Conservation (phyloP, 2,797 vertebrate species). For the Gastrophryne carolinensis region DNA sequence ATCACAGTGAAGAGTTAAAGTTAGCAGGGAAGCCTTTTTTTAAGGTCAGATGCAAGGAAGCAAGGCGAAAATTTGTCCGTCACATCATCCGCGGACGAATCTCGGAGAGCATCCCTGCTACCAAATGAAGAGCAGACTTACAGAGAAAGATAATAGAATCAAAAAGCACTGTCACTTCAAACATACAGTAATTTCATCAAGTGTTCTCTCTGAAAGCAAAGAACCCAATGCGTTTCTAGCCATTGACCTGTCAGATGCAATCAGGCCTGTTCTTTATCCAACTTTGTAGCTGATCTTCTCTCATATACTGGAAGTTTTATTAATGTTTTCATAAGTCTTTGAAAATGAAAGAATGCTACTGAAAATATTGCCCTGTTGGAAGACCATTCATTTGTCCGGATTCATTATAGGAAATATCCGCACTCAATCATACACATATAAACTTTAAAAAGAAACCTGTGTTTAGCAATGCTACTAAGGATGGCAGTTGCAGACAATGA, state of each 20-base stretch:
- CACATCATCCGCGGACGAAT: conserved; percentile 29
- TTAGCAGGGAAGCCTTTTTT: neutral
- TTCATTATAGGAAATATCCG: too few species aligned
- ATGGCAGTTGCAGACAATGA: too few species aligned
- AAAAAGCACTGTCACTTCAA: conserved; percentile 52
- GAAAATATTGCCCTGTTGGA: neutral
- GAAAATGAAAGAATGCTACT: neutral
- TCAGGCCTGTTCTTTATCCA: conserved; percentile 41
- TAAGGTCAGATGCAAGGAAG: conserved; percentile 30
- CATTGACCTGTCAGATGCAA: conserved; percentile 50
- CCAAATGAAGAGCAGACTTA: conserved; percentile 39
- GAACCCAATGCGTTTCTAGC: conserved; percentile 31
- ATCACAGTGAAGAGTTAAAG: conserved; percentile 22
- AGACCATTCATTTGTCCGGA: too few species aligned
- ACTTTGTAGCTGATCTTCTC: conserved; percentile 32
- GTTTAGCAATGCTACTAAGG: too few species aligned
- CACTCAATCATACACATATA: neutral
- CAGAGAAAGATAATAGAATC: conserved; percentile 39
- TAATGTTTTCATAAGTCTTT: conserved; percentile 36
- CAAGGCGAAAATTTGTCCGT: conserved; percentile 25
- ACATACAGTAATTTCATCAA: conserved; percentile 50
- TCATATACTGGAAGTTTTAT: conserved; percentile 14
- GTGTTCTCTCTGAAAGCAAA: conserved; percentile 47
- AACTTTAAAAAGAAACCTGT: too few species aligned
- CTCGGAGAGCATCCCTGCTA: conserved; percentile 28